These are phyloP conservation scores for Micromys minutus DNA, from an alignment of 2,113 vertebrate genomes.

Conservation along the genomic window DNA sequence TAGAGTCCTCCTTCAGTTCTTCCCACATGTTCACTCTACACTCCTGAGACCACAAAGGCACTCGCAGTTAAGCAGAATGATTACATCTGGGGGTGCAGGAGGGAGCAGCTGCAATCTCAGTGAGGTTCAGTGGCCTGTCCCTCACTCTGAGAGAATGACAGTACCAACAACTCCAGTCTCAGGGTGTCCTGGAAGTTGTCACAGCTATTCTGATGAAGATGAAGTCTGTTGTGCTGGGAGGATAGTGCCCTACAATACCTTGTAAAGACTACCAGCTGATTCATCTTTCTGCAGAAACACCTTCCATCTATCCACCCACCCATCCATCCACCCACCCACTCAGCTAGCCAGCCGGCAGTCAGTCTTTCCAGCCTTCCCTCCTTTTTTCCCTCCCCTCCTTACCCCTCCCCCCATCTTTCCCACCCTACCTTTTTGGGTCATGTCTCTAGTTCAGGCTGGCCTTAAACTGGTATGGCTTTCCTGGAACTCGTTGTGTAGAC, in stretches of 20 bases:
- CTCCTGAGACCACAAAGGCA: neutral
- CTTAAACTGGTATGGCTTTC: neutral
- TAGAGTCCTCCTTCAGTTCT: neutral
- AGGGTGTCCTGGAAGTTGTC: neutral
- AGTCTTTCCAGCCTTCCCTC: neutral
- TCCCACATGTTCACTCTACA: neutral
- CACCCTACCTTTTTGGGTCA: neutral
- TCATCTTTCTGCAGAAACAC: neutral
- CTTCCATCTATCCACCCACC: neutral
- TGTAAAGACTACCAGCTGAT: neutral
- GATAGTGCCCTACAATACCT: neutral
- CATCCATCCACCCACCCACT: too few relatives aligned
- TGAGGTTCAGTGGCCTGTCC: neutral
- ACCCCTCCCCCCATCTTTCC: neutral
- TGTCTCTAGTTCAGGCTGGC: neutral
- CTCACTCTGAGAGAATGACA: neutral
- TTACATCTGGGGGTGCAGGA: neutral
- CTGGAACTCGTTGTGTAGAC: neutral
- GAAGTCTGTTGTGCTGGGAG: neutral
- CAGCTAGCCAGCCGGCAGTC: neutral
- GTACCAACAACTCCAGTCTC: neutral
- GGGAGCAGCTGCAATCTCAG: neutral
- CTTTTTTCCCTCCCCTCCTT: neutral
- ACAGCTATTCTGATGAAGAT: neutral
- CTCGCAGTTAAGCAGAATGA: neutral